phyloP scores from a whole-genome alignment of 1,140 invertebrate species.

The Lamellibrachia luymesi region DNA sequence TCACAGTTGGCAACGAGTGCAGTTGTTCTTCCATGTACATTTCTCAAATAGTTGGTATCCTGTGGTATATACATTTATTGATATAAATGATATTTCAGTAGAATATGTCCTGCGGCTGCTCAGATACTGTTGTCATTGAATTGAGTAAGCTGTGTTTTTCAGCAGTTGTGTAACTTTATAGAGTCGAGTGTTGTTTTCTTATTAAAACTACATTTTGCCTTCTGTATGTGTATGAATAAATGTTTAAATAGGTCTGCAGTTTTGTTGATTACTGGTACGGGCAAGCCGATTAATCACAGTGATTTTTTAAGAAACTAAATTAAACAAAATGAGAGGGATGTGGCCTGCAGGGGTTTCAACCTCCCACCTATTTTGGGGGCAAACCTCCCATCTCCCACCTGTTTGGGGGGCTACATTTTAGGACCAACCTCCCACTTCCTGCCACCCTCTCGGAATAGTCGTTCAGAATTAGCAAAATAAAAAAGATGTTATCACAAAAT shows the following conservation, averaged over 20 bases:
- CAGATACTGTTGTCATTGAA: neutral
- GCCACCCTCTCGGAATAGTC: no score
- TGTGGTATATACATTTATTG: neutral
- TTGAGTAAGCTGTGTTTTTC: neutral
- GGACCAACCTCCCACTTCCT: no score
- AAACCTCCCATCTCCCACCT: no score
- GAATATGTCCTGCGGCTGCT: neutral
- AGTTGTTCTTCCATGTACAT: conserved; percentile 5
- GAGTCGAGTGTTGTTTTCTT: neutral
- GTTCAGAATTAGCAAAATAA: no score
- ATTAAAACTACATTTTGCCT: neutral
- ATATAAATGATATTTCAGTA: neutral
- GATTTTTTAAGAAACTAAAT: no score
- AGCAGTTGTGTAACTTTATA: neutral
- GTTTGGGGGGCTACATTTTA: no score
- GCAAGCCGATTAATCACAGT: neutral
- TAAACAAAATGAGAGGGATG: no score
- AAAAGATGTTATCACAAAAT: no score
- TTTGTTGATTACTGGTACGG: neutral
- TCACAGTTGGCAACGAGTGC: neutral
- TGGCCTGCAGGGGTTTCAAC: no score
- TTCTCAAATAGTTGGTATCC: neutral
- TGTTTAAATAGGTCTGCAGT: neutral
- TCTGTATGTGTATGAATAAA: neutral
- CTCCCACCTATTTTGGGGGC: no score